Evolutionary conservation across 2,888 invertebrate species (phyloP).

Genomic region (Steromphala cineraria): DNA sequence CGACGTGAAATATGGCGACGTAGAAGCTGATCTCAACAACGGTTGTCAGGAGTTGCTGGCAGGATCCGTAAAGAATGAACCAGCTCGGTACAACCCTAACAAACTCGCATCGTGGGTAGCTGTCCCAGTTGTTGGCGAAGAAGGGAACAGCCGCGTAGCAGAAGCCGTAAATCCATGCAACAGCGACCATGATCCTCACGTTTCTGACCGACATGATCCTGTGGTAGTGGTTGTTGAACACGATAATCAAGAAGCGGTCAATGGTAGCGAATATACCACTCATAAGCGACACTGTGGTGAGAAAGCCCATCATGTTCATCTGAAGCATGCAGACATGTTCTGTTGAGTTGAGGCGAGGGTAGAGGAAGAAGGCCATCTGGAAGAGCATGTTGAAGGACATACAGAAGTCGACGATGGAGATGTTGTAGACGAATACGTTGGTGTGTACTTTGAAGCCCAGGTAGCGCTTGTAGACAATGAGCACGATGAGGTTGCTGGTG

Average conservation of each 20-base stretch:
- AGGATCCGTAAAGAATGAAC: slow-evolving; percentile 13
- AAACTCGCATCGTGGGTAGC: slow-evolving; percentile 6
- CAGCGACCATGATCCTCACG: slow-evolving; percentile 18
- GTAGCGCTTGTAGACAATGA: slow-evolving; percentile 11
- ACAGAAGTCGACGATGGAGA: slow-evolving; percentile 16
- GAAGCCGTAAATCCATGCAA: slow-evolving; percentile 18
- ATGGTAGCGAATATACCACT: slow-evolving; percentile 21
- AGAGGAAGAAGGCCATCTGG: slow-evolving; percentile 19
- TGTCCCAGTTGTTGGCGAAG: slow-evolving; percentile 24
- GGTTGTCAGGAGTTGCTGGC: background rate
- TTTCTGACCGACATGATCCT: slow-evolving; percentile 8
- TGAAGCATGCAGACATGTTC: background rate
- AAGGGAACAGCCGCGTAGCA: slow-evolving; percentile 13
- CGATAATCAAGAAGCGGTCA: slow-evolving; percentile 22
- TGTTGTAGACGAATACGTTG: slow-evolving; percentile 21
- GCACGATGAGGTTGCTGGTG: slow-evolving; percentile 14
- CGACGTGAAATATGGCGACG: slow-evolving; percentile 19
- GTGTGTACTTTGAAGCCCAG: slow-evolving; percentile 19
- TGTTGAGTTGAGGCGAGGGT: background rate
- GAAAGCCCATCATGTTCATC: slow-evolving; percentile 15
- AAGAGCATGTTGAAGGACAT: slow-evolving; percentile 25
- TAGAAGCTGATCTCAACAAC: slow-evolving; percentile 12
- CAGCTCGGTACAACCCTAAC: background rate
- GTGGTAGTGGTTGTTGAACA: slow-evolving; percentile 18
- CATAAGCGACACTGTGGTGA: slow-evolving; percentile 15